Evolutionary conservation across 2,113 vertebrate genomes (phyloP), one percentile per base, ranked within the genome.

Genomic region (Oenanthe oenanthe): DNA sequence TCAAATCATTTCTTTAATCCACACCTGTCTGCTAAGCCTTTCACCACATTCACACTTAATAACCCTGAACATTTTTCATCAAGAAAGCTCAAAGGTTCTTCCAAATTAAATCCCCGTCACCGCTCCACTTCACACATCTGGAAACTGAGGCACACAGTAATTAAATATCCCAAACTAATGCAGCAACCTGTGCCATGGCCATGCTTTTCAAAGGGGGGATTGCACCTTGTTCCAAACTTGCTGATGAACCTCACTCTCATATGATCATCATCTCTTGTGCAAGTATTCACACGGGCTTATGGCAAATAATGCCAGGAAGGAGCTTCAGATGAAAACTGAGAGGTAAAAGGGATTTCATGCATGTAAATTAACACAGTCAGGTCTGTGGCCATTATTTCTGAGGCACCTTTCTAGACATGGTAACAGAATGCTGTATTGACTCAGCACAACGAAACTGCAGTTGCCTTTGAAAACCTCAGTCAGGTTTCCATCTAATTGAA

Each of bases 11-110:
- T 89, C 61, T 84, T 91, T 63, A 94, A 92, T 62, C 61, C 84
- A 95, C 86, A 91, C 86, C 96, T 93, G 86, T 80, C 73, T 31
- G 4, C 65, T 92, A 95, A 93, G 61, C 57, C 42, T 95, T 89
- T 88, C 63, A 82, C 54, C 67, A 76, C 47, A 70, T 73, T 88
- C 84, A 82, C 31, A 43, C 61, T 94, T 82, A 93, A 85, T 92
- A 96, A 95, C 20, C 62, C 43, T 47, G 48, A 72, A 60, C 10
- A 50, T 60, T 92, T 95, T 75, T 94, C 32, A 26, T 36, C 42
- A 4, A 76, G 74, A 89, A 82, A 88, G 71, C 54, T 83, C 72
- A 88, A 90, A 73, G 7, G n/a, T 38, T 80, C 56, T 88, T 92
- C 66, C 76, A 87, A 34, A 91, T 60, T 40, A 42, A 93, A 89